These are phyloP conservation scores for Gouania willdenowi DNA, from an alignment of 2,797 vertebrate genomes.

Conservation along the genomic window DNA sequence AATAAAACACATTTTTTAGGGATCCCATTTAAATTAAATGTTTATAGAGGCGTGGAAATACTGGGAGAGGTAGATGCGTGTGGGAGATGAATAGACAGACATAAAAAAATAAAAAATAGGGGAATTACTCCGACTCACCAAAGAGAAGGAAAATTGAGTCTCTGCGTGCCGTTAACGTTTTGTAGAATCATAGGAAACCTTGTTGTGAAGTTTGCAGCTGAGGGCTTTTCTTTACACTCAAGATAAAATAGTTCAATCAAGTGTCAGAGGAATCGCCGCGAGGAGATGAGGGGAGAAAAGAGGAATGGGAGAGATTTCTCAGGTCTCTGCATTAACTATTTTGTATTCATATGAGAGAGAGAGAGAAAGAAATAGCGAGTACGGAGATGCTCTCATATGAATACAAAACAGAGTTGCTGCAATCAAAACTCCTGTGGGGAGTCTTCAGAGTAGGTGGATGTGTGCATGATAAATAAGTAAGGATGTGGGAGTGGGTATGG, in stretches of 20 bases:
- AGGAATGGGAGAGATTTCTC: constrained; percentile 30
- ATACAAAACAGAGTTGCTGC: constrained; percentile 58
- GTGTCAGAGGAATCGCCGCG: constrained; percentile 39
- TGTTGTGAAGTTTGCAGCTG: constrained; percentile 49
- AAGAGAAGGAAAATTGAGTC: constrained; percentile 13
- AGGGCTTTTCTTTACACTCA: constrained; percentile 39
- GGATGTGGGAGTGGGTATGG: constrained; percentile 6
- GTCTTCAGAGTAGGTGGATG: constrained; percentile 37
- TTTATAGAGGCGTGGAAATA: not conserved
- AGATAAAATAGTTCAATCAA: constrained; percentile 47
- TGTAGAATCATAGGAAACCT: constrained; percentile 22
- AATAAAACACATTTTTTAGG: not conserved
- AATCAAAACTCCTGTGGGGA: constrained; percentile 53
- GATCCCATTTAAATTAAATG: constrained; percentile 1
- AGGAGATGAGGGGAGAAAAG: constrained; percentile 23
- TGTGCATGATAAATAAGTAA: constrained; percentile 51
- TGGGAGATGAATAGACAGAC: constrained; percentile 16
- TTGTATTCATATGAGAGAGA: constrained; percentile 64
- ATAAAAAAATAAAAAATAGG: constrained; percentile 18
- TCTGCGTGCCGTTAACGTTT: constrained; percentile 8
- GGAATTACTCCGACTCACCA: not conserved
- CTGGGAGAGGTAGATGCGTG: not conserved
- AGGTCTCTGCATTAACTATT: constrained; percentile 44
- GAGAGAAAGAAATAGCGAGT: constrained; percentile 32
- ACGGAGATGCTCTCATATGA: constrained; percentile 32